A percentile compares a stretch with the other conserved stretches of the same genome.
Evolutionary conservation across 1,140 invertebrate genomes (phyloP).

Genomic region (Monomorium pharaonis): DNA sequence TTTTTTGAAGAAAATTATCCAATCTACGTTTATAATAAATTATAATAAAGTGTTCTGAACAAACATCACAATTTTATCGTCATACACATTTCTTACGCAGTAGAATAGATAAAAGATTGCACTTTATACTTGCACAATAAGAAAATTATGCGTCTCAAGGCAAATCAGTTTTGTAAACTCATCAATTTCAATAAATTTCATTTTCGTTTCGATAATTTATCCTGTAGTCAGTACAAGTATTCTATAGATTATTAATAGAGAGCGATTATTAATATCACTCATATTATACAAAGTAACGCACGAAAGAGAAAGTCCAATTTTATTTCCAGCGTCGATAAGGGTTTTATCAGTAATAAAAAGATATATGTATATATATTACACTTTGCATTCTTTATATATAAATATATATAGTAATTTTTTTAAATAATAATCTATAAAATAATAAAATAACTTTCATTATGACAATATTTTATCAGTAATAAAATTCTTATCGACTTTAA

Average conservation of each 20-base stretch:
- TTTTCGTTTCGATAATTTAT: constrained; percentile 30
- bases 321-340: constrained; percentile 3
- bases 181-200: constrained; percentile 47
- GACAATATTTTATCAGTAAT: constrained; percentile 6
- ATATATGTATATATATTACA: constrained; percentile 14
- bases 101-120: constrained; percentile 43
- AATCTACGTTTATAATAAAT: neutral
- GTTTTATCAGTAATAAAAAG: constrained; percentile 18
- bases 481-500: constrained; percentile 19
- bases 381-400: neutral
- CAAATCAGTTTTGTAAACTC: constrained; percentile 78
- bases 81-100: neutral
- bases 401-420: neutral
- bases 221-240: neutral
- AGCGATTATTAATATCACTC: neutral
- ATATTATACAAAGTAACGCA: neutral
- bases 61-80: constrained; percentile 6
- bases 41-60: constrained; percentile 18
- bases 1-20: constrained; percentile 3
- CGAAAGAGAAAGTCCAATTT: neutral
- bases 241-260: no score
- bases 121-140: constrained; percentile 1
- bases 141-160: constrained; percentile 69
- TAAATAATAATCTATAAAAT: constrained; percentile 39
- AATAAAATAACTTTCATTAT: constrained; percentile 23